Percentiles rank a stretch among this genome's conserved stretches.
phyloP scores from a whole-genome alignment of 2,888 invertebrate genomes.

The Trissonchulus latispiculum region DNA sequence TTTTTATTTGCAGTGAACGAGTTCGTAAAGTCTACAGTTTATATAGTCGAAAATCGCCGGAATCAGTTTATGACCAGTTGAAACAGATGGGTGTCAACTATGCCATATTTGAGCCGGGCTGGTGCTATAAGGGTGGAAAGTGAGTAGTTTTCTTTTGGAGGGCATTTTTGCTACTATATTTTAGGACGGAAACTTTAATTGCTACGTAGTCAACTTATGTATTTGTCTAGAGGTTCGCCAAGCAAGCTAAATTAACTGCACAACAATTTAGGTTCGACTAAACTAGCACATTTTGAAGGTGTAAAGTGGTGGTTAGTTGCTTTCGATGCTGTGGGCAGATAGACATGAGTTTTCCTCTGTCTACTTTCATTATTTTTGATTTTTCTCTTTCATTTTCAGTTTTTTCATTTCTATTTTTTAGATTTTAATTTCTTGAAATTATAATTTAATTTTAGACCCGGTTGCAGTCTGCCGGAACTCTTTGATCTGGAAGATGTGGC shows the following conservation, averaged over 20 bases:
- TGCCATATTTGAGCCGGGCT: conserved; percentile 61
- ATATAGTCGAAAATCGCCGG: conserved; percentile 63
- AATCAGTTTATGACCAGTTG: conserved; percentile 60
- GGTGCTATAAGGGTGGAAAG: conserved; percentile 47
- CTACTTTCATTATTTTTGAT: background rate
- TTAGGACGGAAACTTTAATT: too few relatives aligned
- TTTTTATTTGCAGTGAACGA: conserved; percentile 55
- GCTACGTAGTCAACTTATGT: too few relatives aligned
- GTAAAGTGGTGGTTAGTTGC: too few relatives aligned
- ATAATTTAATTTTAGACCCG: conserved; percentile 50
- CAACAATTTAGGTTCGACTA: too few relatives aligned
- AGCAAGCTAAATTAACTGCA: too few relatives aligned
- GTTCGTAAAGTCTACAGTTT: conserved; percentile 67
- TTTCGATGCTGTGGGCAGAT: too few relatives aligned
- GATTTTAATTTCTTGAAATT: background rate
- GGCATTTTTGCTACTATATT: too few relatives aligned
- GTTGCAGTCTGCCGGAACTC: conserved; percentile 57
- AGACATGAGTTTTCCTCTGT: background rate
- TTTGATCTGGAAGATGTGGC: conserved; percentile 59
- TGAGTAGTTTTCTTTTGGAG: too few relatives aligned
- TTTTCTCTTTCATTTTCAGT: background rate
- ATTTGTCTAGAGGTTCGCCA: too few relatives aligned
- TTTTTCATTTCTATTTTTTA: background rate
- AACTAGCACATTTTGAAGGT: too few relatives aligned
- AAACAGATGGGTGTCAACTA: conserved; percentile 60